phyloP scores from a whole-genome alignment of 2,113 vertebrate genomes.

The Mesembrinibis cayennensis region DNA sequence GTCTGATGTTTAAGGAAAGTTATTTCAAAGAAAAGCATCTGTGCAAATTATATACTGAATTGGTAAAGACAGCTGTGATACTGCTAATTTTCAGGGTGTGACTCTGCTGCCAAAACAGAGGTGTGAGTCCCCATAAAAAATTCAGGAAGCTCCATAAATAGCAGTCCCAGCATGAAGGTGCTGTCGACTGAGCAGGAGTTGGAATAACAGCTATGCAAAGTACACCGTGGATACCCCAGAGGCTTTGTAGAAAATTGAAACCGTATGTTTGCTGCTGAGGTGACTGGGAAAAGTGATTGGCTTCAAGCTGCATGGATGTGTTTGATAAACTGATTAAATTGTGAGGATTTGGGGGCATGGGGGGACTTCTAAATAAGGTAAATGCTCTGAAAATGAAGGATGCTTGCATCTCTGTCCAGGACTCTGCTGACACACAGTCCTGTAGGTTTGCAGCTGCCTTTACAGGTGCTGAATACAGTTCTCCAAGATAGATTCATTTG shows the following conservation, averaged over 20 bases:
- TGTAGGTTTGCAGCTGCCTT: background rate
- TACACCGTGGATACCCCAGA: background rate
- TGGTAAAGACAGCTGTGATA: conserved; percentile 4
- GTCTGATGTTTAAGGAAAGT: background rate
- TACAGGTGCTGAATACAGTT: background rate
- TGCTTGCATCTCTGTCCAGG: background rate
- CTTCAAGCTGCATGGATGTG: background rate
- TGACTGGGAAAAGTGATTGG: background rate
- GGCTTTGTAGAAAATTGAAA: background rate
- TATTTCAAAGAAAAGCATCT: conserved; percentile 1
- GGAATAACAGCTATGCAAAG: background rate
- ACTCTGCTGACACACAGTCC: background rate
- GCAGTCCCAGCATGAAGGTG: background rate
- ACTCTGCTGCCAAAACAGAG: conserved; percentile 25
- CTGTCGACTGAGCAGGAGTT: background rate
- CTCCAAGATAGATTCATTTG: background rate
- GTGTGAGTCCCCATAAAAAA: background rate
- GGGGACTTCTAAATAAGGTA: background rate
- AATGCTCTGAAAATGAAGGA: background rate
- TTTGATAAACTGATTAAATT: conserved; percentile 26
- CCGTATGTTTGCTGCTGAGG: background rate
- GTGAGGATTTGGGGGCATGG: background rate
- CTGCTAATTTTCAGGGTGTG: conserved; percentile 33
- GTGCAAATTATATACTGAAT: background rate
- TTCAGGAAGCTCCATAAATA: conserved; percentile 35